A percentile compares a stretch with the other conserved stretches of the same genome.
Evolutionary conservation across 2,888 invertebrate species (phyloP).

Genomic region (Lepeophtheirus nordmannii): DNA sequence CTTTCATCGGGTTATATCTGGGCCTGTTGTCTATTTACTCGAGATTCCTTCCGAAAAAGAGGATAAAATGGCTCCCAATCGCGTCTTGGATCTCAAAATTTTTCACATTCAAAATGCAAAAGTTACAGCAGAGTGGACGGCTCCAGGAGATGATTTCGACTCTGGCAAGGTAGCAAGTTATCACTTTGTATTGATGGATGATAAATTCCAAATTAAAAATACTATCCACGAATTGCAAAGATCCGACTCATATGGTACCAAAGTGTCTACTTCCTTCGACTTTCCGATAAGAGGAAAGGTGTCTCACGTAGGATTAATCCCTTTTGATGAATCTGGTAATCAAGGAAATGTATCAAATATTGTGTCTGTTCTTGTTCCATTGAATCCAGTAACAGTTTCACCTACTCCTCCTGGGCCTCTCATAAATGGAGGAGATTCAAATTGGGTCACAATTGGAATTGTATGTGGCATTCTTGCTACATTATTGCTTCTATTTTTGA

Average conservation of each 20-base stretch:
- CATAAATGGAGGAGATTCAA: conserved; percentile 32
- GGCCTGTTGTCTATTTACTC: conserved; percentile 8
- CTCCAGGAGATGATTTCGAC: conserved; percentile 39
- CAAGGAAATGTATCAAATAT: conserved; percentile 39
- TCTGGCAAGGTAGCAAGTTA: conserved; percentile 30
- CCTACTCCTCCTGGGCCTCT: conserved; percentile 29
- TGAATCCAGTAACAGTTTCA: conserved; percentile 40
- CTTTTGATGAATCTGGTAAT: conserved; percentile 38
- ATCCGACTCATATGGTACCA: not conserved
- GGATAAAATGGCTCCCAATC: conserved; percentile 35
- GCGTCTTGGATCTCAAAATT: conserved; percentile 43
- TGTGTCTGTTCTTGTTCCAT: conserved; percentile 40
- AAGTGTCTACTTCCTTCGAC: not conserved
- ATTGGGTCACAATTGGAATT: conserved; percentile 39
- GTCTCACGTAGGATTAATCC: conserved; percentile 39
- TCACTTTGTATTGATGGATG: conserved; percentile 25
- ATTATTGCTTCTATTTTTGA: conserved; percentile 40
- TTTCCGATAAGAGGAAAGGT: not conserved
- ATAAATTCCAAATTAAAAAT: not conserved
- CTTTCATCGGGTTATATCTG: conserved; percentile 39
- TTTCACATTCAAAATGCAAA: conserved; percentile 37
- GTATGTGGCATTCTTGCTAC: conserved; percentile 37
- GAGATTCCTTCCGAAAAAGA: conserved; percentile 31
- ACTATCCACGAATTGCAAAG: not conserved
- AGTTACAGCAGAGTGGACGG: conserved; percentile 43